Percentiles rank a stretch among this genome's conserved stretches.
Evolutionary conservation across 2,113 vertebrate species (phyloP).

Genomic region (Dicentrarchus labrax): DNA sequence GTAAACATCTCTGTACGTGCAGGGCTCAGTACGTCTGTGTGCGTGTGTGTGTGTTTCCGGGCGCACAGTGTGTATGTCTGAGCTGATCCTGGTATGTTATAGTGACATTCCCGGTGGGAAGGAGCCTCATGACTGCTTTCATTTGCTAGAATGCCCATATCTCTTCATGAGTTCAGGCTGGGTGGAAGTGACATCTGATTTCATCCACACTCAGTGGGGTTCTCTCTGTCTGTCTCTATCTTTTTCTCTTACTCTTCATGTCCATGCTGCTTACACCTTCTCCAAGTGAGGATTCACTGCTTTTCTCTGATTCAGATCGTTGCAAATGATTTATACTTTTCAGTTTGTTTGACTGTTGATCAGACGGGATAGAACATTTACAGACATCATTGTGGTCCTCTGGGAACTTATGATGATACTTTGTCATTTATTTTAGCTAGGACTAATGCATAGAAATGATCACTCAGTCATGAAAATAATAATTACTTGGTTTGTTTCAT

Average conservation of each 20-base stretch:
- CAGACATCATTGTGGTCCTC: neutral
- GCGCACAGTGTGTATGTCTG: conserved; percentile 50
- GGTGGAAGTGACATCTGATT: conserved; percentile 61
- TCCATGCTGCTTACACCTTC: neutral
- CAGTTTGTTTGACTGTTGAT: neutral
- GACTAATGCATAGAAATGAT: neutral
- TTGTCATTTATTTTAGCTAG: neutral
- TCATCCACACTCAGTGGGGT: conserved; percentile 45
- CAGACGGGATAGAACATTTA: neutral
- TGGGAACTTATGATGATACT: neutral
- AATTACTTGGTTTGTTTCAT: neutral
- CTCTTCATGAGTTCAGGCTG: conserved; percentile 47
- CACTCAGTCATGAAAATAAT: neutral
- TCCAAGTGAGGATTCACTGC: neutral
- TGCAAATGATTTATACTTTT: neutral
- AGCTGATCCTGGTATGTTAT: conserved; percentile 61
- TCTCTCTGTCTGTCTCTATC: conserved; percentile 27
- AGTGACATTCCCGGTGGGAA: conserved; percentile 85
- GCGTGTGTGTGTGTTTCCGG: conserved; percentile 12
- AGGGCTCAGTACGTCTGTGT: conserved; percentile 30
- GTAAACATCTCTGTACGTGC: conserved; percentile 56
- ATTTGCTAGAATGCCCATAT: conserved; percentile 64
- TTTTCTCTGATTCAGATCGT: conserved; percentile 19
- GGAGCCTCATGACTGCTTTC: conserved; percentile 74
- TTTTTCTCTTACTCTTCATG: conserved; percentile 27